phyloP scores from a whole-genome alignment of 2,888 invertebrate species.

The Muscina levida region DNA sequence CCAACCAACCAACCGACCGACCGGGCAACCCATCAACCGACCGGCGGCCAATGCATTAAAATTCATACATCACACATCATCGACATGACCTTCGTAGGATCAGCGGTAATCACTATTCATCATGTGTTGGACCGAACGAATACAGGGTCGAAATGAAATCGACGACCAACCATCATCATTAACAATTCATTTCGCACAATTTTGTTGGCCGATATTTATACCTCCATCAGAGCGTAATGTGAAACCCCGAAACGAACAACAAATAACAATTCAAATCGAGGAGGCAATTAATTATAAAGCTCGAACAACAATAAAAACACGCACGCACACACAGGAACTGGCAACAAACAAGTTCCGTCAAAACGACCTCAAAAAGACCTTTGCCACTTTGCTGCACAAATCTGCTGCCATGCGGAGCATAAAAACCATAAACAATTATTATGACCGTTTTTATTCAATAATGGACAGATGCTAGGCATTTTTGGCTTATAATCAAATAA shows the following conservation, averaged over 20 bases:
- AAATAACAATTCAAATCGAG: conserved; percentile 51
- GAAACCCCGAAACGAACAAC: conserved; percentile 65
- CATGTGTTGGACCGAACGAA: background rate
- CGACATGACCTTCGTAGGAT: too few species aligned
- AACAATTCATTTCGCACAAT: conserved; percentile 3
- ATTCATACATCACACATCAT: too few species aligned
- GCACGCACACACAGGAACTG: background rate
- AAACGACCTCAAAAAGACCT: conserved; percentile 28
- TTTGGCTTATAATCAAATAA: background rate
- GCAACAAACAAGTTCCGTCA: conserved; percentile 25
- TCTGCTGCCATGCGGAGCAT: background rate
- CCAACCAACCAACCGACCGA: too few species aligned
- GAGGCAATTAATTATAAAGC: conserved; percentile 65
- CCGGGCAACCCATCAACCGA: too few species aligned
- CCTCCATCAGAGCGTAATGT: conserved; percentile 6
- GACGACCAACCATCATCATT: background rate
- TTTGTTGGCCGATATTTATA: background rate
- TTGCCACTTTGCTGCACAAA: background rate
- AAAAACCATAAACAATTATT: conserved; percentile 38
- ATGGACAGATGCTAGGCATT: background rate
- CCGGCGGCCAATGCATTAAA: too few species aligned
- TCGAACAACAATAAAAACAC: conserved; percentile 40
- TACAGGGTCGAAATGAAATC: too few species aligned
- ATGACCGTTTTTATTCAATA: conserved; percentile 13
- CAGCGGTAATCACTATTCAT: background rate